Base-by-base conservation (phyloP, 1,140 invertebrate species). In the Aphaenogaster rudis region DNA sequence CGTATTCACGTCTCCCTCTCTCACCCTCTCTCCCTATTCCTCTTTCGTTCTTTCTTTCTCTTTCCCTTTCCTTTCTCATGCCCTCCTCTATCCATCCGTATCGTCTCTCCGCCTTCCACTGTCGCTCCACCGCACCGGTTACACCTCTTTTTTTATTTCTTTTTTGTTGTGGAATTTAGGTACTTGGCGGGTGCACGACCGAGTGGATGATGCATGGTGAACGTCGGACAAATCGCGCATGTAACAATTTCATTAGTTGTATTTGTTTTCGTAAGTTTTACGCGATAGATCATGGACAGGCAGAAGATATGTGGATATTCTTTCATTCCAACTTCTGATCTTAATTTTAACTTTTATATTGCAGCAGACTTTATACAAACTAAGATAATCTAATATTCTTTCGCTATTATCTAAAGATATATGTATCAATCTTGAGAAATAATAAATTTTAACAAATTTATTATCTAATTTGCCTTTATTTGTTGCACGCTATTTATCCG, bases 1-100 rank as follows among this genome's bases (percentile, higher is more conserved):
- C 71, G 74, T 90, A 90, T 87, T 84, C 59, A 72, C 77, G 67
- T 88, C 87, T 85, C 86, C 85, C 67, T 89, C 86, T 88, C 74
- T 89, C 63, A 61, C 48, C 87, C 57, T 92, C 86, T 90, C 9
- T 78, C 50, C 33, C 67, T 85, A 50, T 85, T 36, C 57, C 11
- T 52, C 71, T 72, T 66, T 71, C 69, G 80, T 67, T 88, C 52
- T 85, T 71, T 77, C 52, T 82, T 77, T n/a, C 33, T 81, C 50
- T 82, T 54, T 82, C 28, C 45, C 36, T 13, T 39, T 39, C 17
- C 42, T 86, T 74, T 86, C 36, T 69, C 57, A 33, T 36, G 15
- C 42, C 36, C 42, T 28, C 36, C 39, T 80, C 17, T 71, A 52
- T 76, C 59, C 57, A n/a, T 72, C 74, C 54, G 21, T 52, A 67